These are phyloP conservation scores for Lycaon pictus DNA, from an alignment of 2,113 vertebrate genomes.

Conservation along the genomic window DNA sequence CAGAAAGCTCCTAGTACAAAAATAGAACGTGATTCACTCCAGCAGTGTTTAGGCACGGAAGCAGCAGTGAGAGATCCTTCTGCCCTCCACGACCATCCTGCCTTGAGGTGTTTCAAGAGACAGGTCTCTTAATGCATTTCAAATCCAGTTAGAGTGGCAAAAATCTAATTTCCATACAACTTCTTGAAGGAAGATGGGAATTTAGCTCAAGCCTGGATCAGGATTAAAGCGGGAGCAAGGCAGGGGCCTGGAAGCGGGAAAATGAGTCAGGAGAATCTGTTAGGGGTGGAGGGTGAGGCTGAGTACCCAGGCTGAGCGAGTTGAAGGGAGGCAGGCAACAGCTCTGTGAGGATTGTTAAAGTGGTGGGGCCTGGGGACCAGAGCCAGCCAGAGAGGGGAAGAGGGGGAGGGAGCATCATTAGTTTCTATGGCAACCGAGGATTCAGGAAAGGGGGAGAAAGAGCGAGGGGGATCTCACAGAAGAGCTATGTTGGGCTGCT, in stretches of 20 bases:
- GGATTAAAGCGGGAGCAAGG: constrained; percentile 30
- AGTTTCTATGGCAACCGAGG: constrained; percentile 66
- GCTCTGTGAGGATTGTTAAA: constrained; percentile 21
- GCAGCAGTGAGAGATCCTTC: constrained; percentile 19
- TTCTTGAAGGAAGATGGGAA: constrained; percentile 62
- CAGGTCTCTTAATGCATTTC: constrained; percentile 73
- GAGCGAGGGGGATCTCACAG: background rate
- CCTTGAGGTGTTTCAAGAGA: constrained; percentile 70
- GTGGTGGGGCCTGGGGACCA: background rate
- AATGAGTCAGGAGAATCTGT: background rate
- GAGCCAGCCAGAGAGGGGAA: background rate
- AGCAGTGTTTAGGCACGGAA: constrained; percentile 38
- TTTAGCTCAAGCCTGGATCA: constrained; percentile 42
- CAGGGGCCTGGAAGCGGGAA: background rate
- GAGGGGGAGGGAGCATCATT: constrained; percentile 51
- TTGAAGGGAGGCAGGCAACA: background rate
- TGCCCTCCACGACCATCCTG: constrained; percentile 57
- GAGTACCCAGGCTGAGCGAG: background rate
- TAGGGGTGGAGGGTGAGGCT: background rate
- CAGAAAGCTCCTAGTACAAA: constrained; percentile 64
- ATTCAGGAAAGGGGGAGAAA: background rate
- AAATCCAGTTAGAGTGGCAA: constrained; percentile 65
- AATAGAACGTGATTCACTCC: constrained; percentile 74
- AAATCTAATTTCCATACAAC: constrained; percentile 75
- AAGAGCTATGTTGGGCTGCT: background rate